phyloP scores from a whole-genome alignment of 2,888 invertebrate species.

The Dexiosoma caninum region DNA sequence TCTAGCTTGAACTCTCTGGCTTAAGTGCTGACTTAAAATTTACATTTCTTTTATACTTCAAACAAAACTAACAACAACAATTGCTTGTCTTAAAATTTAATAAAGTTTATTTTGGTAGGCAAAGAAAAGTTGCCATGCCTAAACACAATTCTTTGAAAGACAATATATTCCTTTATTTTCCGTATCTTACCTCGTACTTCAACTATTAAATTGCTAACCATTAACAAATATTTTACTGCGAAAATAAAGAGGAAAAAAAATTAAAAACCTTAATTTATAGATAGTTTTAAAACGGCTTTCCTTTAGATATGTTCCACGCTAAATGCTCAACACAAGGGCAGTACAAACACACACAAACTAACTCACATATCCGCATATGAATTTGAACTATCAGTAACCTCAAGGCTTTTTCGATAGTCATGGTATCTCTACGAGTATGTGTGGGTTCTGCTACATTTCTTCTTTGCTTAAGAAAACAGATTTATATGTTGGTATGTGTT shows the following conservation, averaged over 20 bases:
- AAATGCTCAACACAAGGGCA: background rate
- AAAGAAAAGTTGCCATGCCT: too few species aligned
- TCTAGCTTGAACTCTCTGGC: too few species aligned
- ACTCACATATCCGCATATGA: background rate
- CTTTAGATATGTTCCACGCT: background rate
- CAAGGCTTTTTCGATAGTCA: slow-evolving; percentile 8
- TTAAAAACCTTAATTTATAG: slow-evolving; percentile 25
- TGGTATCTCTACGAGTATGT: background rate
- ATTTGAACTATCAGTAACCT: slow-evolving; percentile 14
- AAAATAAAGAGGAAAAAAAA: background rate
- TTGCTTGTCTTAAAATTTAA: too few species aligned
- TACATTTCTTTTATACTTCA: too few species aligned
- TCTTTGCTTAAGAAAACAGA: background rate
- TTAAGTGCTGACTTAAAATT: too few species aligned
- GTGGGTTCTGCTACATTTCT: background rate
- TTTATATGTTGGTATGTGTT: background rate
- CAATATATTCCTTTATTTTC: too few species aligned
- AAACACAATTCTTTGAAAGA: too few species aligned
- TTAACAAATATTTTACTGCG: background rate
- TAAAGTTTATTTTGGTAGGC: too few species aligned
- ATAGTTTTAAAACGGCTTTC: slow-evolving; percentile 15
- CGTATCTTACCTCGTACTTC: background rate
- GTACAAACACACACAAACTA: background rate
- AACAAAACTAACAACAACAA: too few species aligned
- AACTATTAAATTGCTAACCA: background rate